phyloP scores from a whole-genome alignment of 2,888 invertebrate genomes.

The Antheraea yamamai region DNA sequence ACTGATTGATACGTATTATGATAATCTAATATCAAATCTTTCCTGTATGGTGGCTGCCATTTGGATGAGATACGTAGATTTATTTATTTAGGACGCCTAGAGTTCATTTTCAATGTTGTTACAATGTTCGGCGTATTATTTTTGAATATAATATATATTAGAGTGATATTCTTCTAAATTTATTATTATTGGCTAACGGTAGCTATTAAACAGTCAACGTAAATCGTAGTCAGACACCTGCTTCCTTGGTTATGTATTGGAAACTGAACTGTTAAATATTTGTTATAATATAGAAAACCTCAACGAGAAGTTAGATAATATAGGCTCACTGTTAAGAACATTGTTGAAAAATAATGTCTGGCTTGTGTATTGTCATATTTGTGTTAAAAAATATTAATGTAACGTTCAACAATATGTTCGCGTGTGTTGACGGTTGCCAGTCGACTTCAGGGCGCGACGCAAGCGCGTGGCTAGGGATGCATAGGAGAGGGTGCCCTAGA shows the following conservation, averaged over 20 bases:
- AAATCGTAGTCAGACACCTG: constrained; percentile 1
- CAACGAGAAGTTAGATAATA: not conserved
- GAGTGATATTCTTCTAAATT: not conserved
- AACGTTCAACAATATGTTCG: no score
- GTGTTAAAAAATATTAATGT: no score
- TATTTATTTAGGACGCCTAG: not conserved
- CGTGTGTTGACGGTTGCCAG: no score
- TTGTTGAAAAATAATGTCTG: not conserved
- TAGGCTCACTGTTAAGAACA: not conserved
- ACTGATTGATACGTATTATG: not conserved
- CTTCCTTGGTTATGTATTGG: not conserved
- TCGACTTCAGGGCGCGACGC: no score
- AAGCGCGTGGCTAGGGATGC: no score
- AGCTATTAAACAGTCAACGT: not conserved
- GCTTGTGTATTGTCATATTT: not conserved
- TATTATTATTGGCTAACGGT: not conserved
- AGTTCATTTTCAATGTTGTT: not conserved
- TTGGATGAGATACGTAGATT: no score
- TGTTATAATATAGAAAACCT: not conserved
- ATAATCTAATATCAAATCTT: not conserved
- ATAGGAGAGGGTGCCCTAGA: no score
- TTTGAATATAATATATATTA: not conserved
- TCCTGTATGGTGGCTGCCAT: not conserved
- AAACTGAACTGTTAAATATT: not conserved
- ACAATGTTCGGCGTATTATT: not conserved